Base-by-base conservation (phyloP, 1,140 invertebrate species). In the Saccostrea glomerata region DNA sequence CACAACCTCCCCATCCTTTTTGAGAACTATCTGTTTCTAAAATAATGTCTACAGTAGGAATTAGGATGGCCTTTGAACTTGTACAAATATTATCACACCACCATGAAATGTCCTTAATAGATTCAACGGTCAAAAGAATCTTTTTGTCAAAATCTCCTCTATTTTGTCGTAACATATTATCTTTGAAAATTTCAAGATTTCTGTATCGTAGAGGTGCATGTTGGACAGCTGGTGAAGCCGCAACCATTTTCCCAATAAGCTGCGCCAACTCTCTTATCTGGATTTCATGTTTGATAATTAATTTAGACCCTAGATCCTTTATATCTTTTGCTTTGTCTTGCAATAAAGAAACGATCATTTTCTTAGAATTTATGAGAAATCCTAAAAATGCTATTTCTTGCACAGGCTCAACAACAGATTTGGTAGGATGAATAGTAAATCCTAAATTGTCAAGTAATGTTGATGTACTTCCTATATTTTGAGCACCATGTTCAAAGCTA, bases 161-260 rank as follows among this genome's bases (percentile, higher is more conserved):
- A 13, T 13, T 83, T 12, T 63, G 2, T n/a, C n/a, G n/a, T n/a
- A n/a, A n/a, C n/a, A n/a, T n/a, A n/a, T n/a, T n/a, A n/a, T n/a
- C n/a, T n/a, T 54, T 86, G 86, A 63, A 89, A 73, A 54, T 1
- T 66, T 89, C 88, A 2, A 82, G 66, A 2, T 17, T 17, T 55
- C 86, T 58, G 63, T 87, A 89, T 30, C 83, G 63, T 15, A 84
- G 56, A 30, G 86, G 54, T 12, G 12, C 85, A 89, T 70, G 87
- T 15, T 60, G 54, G 11, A 88, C 84, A 13, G 15, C 84, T 11
- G 87, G 84, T 30, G 58, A 55, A 82, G 47, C 20, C 9, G 87
- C 87, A 9, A 88, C 87, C 36, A 88, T 36, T 86, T 88, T 82
- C 2, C 87, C 87, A n/a, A 88, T 70, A 30, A 86, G 2, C 15